A percentile compares a stretch with the other conserved stretches of the same genome.
These are phyloP conservation scores for Hybognathus amarus DNA, from an alignment of 2,797 vertebrate species.

Conservation along the genomic window DNA sequence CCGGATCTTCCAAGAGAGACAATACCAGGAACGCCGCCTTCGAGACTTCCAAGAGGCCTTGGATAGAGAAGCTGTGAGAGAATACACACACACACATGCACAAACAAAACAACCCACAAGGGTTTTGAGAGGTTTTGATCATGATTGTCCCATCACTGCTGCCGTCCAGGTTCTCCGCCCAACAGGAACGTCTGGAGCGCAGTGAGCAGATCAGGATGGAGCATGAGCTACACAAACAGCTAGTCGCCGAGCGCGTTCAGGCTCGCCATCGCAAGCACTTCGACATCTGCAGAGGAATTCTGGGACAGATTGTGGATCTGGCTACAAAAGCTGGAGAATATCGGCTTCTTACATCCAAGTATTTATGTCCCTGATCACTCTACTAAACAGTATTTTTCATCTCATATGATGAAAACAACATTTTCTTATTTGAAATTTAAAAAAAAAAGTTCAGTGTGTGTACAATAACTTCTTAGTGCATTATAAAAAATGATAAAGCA, in stretches of 20 bases:
- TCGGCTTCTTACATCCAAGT: constrained; percentile 85
- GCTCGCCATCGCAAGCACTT: constrained; percentile 82
- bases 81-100: constrained; percentile 14
- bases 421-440: not conserved
- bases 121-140: not conserved
- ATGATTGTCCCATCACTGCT: not conserved
- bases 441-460: not conserved
- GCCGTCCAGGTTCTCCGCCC: constrained; percentile 79
- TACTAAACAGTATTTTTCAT: not conserved
- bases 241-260: constrained; percentile 79
- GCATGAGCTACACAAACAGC: constrained; percentile 76
- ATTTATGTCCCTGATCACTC: constrained; percentile 63
- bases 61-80: constrained; percentile 88
- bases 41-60: constrained; percentile 88
- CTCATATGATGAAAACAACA: not conserved
- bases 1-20: constrained; percentile 87
- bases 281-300: constrained; percentile 79
- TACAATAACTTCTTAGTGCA: not conserved
- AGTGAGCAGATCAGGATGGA: constrained; percentile 81
- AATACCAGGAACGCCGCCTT: constrained; percentile 84
- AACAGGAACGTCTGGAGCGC: constrained; percentile 80
- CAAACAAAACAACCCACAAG: not conserved
- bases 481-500: not conserved
- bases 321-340: constrained; percentile 88
- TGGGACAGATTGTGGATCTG: constrained; percentile 88